Evolutionary conservation across 2,113 vertebrate genomes (phyloP), one percentile per base, ranked within the genome.

Genomic region (Catharus bicknelli): DNA sequence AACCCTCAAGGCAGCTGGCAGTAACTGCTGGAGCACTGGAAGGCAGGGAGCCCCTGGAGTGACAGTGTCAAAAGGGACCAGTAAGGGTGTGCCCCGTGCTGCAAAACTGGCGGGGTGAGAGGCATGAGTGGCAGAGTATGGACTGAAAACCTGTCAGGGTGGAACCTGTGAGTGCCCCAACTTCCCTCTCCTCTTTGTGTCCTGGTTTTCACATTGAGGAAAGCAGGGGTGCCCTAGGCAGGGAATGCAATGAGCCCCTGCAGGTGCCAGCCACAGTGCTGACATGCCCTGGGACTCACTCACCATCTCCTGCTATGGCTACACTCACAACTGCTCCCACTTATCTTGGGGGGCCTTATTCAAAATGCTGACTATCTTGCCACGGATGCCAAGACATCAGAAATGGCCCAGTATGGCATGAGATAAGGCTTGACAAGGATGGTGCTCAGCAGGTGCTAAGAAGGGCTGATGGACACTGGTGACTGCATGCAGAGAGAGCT

Each of bases 51-150:
- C 51, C n/a, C 45, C 45, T 58, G 47, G 53, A 59, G 34, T 11
- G 38, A 18, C 17, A 15, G 36, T 30, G n/a, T 15, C 77, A n/a
- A 74, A 27, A 10, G 13, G 19, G 11, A 70, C 36, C 38, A 53
- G 8, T 10, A 48, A 45, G 15, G 7, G 19, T 67, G n/a, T 20
- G 34, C 23, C 4, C 21, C 38, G 36, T 12, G 32, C 81, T 84
- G 84, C 55, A 83, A 30, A 86, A 62, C 19, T 45, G 27, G 13
- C 53, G 43, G 14, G 8, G 2, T 34, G 22, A 69, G 83, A 57
- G 45, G 42, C 0, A 0, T 4, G 19, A 74, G 11, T 38, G 26
- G 21, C 11, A 29, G 9, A 10, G 10, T 16, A 17, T 21, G 29
- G 40, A 51, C 8, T 16, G 22, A 70, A 22, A 72, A 70, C 10